A percentile compares a stretch with the other conserved stretches of the same genome.
Evolutionary conservation across 2,113 vertebrate species (phyloP).

Genomic region (Sinocyclocheilus anshuiensis): DNA sequence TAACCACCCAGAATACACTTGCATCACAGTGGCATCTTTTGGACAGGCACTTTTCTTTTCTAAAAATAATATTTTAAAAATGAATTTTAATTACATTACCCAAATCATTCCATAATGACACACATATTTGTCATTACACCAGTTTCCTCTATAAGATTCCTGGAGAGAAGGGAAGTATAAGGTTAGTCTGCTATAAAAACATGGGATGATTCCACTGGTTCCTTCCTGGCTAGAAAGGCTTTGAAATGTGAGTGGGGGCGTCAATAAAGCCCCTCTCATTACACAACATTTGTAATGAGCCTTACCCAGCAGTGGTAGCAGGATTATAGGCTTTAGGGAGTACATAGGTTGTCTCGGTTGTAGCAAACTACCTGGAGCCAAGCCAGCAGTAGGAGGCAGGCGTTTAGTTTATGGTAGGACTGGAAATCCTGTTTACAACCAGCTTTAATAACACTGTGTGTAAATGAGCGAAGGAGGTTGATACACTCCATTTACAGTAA

Average conservation of each 20-base stretch:
- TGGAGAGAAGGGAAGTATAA: background rate
- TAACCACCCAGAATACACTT: background rate
- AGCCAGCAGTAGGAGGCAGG: constrained; percentile 34
- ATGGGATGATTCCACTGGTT: constrained; percentile 41
- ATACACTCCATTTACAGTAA: constrained; percentile 8
- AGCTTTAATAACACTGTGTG: constrained; percentile 26
- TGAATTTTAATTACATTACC: background rate
- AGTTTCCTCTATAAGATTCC: constrained; percentile 17
- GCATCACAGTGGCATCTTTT: background rate
- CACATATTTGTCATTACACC: background rate
- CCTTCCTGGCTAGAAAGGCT: constrained; percentile 39
- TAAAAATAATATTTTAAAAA: background rate
- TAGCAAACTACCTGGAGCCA: constrained; percentile 21
- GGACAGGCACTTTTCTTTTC: background rate
- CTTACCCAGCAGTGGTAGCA: background rate
- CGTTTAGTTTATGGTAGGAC: background rate
- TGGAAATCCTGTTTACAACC: constrained; percentile 33
- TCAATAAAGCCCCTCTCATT: constrained; percentile 43
- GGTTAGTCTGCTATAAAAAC: constrained; percentile 40
- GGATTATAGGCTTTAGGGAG: constrained; percentile 37
- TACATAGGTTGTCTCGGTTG: constrained; percentile 18
- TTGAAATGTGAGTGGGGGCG: constrained; percentile 30
- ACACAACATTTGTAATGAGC: constrained; percentile 42
- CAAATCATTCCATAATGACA: background rate
- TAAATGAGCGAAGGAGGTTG: constrained; percentile 10